Base-by-base conservation (phyloP, 2,888 invertebrate genomes). In the Pecten maximus region DNA sequence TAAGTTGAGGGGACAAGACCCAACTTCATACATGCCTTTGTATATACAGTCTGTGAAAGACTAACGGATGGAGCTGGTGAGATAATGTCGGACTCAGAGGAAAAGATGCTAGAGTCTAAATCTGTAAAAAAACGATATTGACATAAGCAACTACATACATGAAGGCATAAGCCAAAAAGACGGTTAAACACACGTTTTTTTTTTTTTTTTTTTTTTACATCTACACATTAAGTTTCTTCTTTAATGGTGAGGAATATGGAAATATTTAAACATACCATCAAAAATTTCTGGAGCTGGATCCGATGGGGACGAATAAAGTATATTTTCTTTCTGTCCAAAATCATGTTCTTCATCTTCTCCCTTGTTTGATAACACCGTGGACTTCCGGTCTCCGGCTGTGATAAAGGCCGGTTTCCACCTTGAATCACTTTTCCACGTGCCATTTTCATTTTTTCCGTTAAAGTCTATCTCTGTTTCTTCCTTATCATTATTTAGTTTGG, bases 1-100 rank as follows among this genome's bases (percentile, higher is more conserved):
- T 94, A 95, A 35, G 94, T 94, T 8, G 94, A 95, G 0, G 96
- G 96, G 0, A 94, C 94, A 2, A 95, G 94, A 2, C 93, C 93
- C 40, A 94, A 93, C 89, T 93, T 87, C 35, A 91, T 90, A 89
- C 96, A 96, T 28, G 95, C 94, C 88, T 94, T 94, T 60, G 93
- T 16, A 91, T 96, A 96, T 2, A 94, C 91, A 40, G 89, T 91
- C 87, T 93, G 93, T 74, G 74, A 74, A 28, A 74, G 28, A 60
- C 92, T 91, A 23, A 91, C 39, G 50, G 92, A 91, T 2, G n/a
- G 88, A 19, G 86, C 23, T 1, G 48, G 87, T 39, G n/a, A 35
- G 35, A 28, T 40, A 28, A 40, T n/a, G 19, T 88, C 88, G 39
- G 88, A 54, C 54, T 74, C 74, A 10, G 74, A 74, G 12, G 74